These are phyloP conservation scores for Zaprionus tsacasi DNA, from an alignment of 1,140 invertebrate species.

Conservation along the genomic window DNA sequence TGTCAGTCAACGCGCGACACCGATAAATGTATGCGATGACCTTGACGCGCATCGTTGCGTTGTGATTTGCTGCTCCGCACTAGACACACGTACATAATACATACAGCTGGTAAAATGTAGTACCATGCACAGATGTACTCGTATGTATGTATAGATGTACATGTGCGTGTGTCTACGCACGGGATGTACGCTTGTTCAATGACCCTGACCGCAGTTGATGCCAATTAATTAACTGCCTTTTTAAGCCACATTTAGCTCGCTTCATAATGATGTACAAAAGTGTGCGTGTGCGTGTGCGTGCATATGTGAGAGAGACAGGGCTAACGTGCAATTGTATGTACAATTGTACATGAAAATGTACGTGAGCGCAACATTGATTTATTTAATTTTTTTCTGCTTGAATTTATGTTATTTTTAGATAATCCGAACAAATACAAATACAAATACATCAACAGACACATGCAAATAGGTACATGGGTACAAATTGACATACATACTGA, in stretches of 20 bases:
- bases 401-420: constrained; percentile 45
- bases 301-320: background rate
- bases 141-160: too few species aligned
- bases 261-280: background rate
- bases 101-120: background rate
- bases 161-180: background rate
- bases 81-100: background rate
- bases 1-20: constrained; percentile 6
- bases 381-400: constrained; percentile 21
- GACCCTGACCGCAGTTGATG: constrained; percentile 5
- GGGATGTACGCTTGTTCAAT: constrained; percentile 4
- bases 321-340: constrained; percentile 11
- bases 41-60: constrained; percentile 34
- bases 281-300: background rate
- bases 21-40: constrained; percentile 45
- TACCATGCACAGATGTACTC: background rate
- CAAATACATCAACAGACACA: too few species aligned
- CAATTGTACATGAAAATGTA: constrained; percentile 19
- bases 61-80: constrained; percentile 26
- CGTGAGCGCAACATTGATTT: constrained; percentile 31
- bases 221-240: constrained; percentile 8
- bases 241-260: constrained; percentile 4
- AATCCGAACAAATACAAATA: constrained; percentile 10
- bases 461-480: background rate
- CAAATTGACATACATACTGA: constrained; percentile 2